These are phyloP conservation scores for Erpornis zantholeuca DNA, from an alignment of 2,113 vertebrate genomes.

Conservation along the genomic window DNA sequence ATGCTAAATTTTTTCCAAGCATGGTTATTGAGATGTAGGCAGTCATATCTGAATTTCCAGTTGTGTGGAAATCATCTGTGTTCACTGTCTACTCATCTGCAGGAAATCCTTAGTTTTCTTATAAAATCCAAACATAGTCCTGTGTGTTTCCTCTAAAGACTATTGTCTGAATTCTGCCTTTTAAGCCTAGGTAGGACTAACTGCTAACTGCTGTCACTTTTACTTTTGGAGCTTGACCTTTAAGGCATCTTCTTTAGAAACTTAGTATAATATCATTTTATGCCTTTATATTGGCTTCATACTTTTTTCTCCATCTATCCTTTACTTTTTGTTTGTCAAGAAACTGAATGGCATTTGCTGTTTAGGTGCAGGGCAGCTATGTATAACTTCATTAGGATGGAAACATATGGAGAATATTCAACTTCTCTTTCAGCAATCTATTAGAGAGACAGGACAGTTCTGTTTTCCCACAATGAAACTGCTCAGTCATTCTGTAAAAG, in stretches of 20 bases:
- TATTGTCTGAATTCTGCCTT: not conserved
- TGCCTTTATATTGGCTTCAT: not conserved
- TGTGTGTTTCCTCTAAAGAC: not conserved
- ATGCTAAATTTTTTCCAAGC: not conserved
- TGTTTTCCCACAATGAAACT: not conserved
- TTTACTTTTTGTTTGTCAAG: not conserved
- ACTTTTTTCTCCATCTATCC: not conserved
- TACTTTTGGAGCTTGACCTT: not conserved
- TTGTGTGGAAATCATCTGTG: not conserved
- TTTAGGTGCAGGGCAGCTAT: not conserved
- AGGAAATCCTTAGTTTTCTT: not conserved
- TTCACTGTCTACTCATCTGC: not conserved
- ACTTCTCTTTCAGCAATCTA: not conserved
- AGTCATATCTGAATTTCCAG: not conserved
- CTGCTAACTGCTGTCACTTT: not conserved
- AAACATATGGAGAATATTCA: not conserved
- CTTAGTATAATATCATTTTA: not conserved
- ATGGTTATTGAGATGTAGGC: not conserved
- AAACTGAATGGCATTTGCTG: not conserved
- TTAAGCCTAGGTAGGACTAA: not conserved
- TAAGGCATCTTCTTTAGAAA: not conserved
- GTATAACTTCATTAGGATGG: not conserved
- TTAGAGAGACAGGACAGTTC: not conserved
- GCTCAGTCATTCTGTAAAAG: not conserved
- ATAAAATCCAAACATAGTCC: not conserved